Conservation (phyloP, 2,797 vertebrate species). For the Urosaurus nigricauda region DNA sequence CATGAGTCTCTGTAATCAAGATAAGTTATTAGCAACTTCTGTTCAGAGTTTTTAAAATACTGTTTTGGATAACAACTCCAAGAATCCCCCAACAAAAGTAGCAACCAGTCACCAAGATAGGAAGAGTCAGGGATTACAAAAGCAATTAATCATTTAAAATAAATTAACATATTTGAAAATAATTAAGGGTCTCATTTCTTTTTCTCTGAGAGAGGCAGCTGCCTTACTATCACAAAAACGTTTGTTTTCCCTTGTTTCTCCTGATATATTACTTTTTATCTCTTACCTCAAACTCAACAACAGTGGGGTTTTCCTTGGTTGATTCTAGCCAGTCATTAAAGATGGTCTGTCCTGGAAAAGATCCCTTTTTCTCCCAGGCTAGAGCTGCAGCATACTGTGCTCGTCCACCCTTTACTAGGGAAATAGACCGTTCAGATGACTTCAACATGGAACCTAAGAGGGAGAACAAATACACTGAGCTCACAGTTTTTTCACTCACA, state of each 20-base stretch:
- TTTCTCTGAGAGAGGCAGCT: not conserved
- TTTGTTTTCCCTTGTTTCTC: not conserved
- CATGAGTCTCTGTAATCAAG: no score
- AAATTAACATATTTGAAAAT: slow-evolving; percentile 3
- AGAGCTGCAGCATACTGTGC: slow-evolving; percentile 83
- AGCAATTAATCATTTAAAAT: not conserved
- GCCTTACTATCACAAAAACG: not conserved
- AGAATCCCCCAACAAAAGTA: not conserved
- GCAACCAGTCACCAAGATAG: no score
- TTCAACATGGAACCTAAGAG: slow-evolving; percentile 88
- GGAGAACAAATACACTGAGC: not conserved
- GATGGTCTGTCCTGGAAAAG: slow-evolving; percentile 72
- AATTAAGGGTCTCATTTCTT: not conserved
- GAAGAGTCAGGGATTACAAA: not conserved
- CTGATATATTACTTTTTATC: not conserved
- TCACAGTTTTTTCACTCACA: no score
- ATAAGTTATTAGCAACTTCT: no score
- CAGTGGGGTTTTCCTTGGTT: slow-evolving; percentile 87
- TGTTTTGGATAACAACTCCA: no score
- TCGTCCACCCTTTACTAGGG: slow-evolving; percentile 86
- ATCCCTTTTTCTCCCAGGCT: slow-evolving; percentile 83
- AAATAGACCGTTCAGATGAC: slow-evolving; percentile 86
- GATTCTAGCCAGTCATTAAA: slow-evolving; percentile 89
- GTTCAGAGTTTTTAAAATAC: no score
- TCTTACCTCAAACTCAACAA: slow-evolving; percentile 88